A percentile compares a stretch with the other conserved stretches of the same genome.
These are phyloP conservation scores for Takifugu ocellatus DNA, from an alignment of 2,797 vertebrate species.

Conservation along the genomic window DNA sequence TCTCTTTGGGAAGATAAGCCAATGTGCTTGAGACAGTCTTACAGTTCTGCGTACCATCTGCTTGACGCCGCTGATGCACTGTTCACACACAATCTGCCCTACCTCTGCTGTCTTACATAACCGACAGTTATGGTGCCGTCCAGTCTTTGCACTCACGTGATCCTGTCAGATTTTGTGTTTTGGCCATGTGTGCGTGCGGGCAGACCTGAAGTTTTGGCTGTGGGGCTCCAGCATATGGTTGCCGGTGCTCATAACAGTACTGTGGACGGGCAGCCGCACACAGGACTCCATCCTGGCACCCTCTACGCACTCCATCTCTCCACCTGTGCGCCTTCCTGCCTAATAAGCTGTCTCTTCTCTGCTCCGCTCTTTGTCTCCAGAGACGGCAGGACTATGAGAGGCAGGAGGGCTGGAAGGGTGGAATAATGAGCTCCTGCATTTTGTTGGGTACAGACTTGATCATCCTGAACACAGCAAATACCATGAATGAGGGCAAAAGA, in stretches of 20 bases:
- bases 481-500: background rate
- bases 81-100: constrained; percentile 47
- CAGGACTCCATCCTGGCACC: constrained; percentile 21
- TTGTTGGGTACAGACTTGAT: constrained; percentile 35
- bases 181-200: background rate
- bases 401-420: constrained; percentile 34
- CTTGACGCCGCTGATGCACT: constrained; percentile 26
- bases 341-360: constrained; percentile 23
- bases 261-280: constrained; percentile 27
- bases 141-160: constrained; percentile 30
- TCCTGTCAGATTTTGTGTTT: constrained; percentile 13
- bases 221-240: constrained; percentile 45
- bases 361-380: constrained; percentile 7
- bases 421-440: constrained; percentile 49
- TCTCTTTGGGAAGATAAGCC: constrained; percentile 39
- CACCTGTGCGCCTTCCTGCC: constrained; percentile 3
- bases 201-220: constrained; percentile 12
- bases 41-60: constrained; percentile 48
- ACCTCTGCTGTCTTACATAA: constrained; percentile 61
- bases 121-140: background rate
- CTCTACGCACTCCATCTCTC: constrained; percentile 20
- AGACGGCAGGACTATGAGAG: constrained; percentile 17
- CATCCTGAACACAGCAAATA: background rate
- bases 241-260: constrained; percentile 29
- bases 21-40: constrained; percentile 30